Conservation (phyloP, 2,113 vertebrate genomes). For the Trogon surrucura region DNA sequence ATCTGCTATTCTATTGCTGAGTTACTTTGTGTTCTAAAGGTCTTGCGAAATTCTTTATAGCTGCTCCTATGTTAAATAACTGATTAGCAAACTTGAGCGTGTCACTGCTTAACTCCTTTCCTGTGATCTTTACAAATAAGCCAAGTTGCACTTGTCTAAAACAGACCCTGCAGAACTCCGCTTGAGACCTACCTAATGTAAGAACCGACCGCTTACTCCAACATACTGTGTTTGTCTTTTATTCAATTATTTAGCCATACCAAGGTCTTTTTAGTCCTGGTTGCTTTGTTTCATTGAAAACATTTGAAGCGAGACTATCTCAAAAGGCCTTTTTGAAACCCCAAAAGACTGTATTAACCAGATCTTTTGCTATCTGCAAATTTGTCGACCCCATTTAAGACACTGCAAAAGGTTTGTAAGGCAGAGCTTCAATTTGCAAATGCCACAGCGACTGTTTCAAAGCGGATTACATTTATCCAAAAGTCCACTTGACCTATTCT, state of each 20-base stretch:
- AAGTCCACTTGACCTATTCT: slow-evolving; percentile 22
- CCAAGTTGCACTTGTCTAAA: not conserved
- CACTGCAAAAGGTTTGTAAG: not conserved
- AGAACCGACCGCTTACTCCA: not conserved
- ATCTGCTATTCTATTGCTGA: not conserved
- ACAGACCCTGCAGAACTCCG: not conserved
- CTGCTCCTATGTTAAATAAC: not conserved
- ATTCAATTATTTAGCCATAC: not conserved
- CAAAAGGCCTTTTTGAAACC: not conserved
- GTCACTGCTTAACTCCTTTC: not conserved
- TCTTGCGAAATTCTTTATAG: not conserved
- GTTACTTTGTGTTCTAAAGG: not conserved
- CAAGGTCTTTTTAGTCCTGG: not conserved
- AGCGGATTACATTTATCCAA: not conserved
- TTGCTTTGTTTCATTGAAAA: not conserved
- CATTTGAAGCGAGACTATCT: not conserved
- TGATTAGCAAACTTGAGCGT: not conserved
- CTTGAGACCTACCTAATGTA: not conserved
- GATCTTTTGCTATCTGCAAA: not conserved
- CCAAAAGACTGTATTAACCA: not conserved
- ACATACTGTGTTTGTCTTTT: not conserved
- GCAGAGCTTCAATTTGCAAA: not conserved
- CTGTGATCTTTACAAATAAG: not conserved
- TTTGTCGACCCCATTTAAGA: not conserved
- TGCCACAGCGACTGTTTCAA: not conserved